These are phyloP conservation scores for Heliconius nattereri DNA, from an alignment of 1,140 invertebrate species.

Conservation along the genomic window DNA sequence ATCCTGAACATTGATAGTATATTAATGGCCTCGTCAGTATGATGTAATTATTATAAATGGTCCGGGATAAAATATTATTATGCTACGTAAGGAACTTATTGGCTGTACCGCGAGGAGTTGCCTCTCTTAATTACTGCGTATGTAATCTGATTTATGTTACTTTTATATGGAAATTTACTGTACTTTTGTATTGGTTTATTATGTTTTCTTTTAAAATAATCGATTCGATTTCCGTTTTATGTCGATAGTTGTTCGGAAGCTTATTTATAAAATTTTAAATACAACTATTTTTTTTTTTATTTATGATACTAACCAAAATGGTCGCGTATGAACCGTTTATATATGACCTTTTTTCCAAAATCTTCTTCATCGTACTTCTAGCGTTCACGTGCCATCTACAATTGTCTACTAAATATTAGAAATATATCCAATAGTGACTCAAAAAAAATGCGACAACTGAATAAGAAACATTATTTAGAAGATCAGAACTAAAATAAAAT, in stretches of 20 bases:
- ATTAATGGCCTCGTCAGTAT: slow-evolving; percentile 71
- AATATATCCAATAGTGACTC: no score
- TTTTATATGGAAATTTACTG: slow-evolving; percentile 1
- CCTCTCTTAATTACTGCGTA: slow-evolving; percentile 63
- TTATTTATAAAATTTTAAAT: no score
- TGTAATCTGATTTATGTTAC: slow-evolving; percentile 44
- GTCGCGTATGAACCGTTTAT: no score
- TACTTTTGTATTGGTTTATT: not conserved
- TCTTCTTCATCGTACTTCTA: no score
- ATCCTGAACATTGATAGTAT: slow-evolving; percentile 48
- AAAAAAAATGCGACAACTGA: not conserved
- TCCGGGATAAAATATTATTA: slow-evolving; percentile 71
- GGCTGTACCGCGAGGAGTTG: slow-evolving; percentile 51
- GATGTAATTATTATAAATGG: slow-evolving; percentile 78
- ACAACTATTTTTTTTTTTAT: no score
- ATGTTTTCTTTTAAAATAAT: no score
- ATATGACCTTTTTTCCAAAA: no score
- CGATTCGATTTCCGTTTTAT: no score
- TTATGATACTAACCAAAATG: no score
- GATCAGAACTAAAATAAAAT: not conserved
- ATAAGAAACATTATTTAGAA: not conserved
- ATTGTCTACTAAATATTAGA: no score
- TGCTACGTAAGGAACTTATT: slow-evolving; percentile 58
- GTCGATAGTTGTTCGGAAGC: no score
- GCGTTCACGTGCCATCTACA: no score